Evolutionary conservation across 2,113 vertebrate species (phyloP), one percentile per base, ranked within the genome.

Genomic region (Cyprinodon variegatus): DNA sequence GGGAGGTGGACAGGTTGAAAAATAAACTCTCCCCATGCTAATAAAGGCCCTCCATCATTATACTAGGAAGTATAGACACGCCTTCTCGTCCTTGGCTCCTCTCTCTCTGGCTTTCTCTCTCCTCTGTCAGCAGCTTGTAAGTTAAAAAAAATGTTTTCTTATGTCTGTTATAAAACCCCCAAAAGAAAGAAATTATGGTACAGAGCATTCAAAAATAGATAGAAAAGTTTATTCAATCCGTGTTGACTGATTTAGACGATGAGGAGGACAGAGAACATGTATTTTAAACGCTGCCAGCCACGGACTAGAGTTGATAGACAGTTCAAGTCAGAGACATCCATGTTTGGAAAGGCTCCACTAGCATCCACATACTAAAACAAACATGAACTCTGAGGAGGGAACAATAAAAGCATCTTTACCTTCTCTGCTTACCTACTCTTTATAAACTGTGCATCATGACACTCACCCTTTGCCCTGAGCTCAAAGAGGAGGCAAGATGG

Each of bases 311-410:
- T 63, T 64, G 74, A 69, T 48, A 85, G 74, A 88, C 74, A 82
- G 86, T 69, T 82, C 85, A 76, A 53, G 76, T 68, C 68, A 59
- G 84, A 79, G 89, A 73, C 88, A 65, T 39, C 65, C 84, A 0
- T 76, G 77, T 75, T 86, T 93, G 93, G 86, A 84, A 4, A 41
- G 64, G 61, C 9, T 89, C 76, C 85, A 65, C 66, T 91, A 22
- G 46, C 90, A 84, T 74, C 74, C 73, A 85, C 48, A 78, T 92
- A 82, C 79, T 84, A 94, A 93, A 85, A 77, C 70, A 85, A 86
- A 88, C 81, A 93, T 40, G 74, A 76, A 69, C 60, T 59, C 65
- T 36, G 63, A 72, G 81, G 20, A 68, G 69, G 68, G 59, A 86
- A 88, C 86, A 76, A 87, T 65, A 37, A 40, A 36, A 38, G 73